Percentiles rank a stretch among this genome's conserved stretches.
Evolutionary conservation across 2,888 invertebrate genomes (phyloP).

Genomic region (Eilema griseolum): DNA sequence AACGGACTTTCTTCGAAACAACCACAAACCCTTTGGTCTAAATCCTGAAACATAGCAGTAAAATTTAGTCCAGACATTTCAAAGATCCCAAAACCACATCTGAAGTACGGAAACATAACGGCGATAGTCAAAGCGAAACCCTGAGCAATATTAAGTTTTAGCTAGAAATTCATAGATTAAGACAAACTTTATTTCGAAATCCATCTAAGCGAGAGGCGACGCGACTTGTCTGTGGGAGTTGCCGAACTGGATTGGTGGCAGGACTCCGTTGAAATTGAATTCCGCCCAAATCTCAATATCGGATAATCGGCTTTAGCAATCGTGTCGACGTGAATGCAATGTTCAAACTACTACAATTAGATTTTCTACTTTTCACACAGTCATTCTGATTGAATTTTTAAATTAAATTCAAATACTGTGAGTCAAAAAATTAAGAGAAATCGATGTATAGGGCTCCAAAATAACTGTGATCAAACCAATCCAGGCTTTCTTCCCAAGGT

Average conservation of each 20-base stretch:
- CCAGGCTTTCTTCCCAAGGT: too few relatives aligned
- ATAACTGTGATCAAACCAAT: too few relatives aligned
- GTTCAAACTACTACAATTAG: slow-evolving; percentile 53
- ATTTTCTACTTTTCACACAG: slow-evolving; percentile 43
- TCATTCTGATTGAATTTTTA: background rate
- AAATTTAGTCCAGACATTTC: background rate
- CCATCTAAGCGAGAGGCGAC: slow-evolving; percentile 24
- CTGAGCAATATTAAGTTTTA: slow-evolving; percentile 30
- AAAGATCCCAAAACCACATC: background rate
- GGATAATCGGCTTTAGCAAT: slow-evolving; percentile 74
- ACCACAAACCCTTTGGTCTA: background rate
- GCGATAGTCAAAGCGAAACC: background rate
- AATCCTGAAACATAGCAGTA: background rate
- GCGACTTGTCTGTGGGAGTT: slow-evolving; percentile 32
- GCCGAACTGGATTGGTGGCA: slow-evolving; percentile 54
- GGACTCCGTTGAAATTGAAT: slow-evolving; percentile 74
- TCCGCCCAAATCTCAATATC: slow-evolving; percentile 72
- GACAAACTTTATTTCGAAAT: slow-evolving; percentile 31
- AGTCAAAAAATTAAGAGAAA: background rate
- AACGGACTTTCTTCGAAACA: background rate
- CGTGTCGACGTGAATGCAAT: slow-evolving; percentile 65
- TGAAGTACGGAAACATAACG: background rate
- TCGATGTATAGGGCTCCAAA: too few relatives aligned
- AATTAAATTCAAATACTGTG: background rate
- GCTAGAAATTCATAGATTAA: background rate